Base-by-base conservation (phyloP, 1,140 invertebrate genomes). In the Aphelinus certus region DNA sequence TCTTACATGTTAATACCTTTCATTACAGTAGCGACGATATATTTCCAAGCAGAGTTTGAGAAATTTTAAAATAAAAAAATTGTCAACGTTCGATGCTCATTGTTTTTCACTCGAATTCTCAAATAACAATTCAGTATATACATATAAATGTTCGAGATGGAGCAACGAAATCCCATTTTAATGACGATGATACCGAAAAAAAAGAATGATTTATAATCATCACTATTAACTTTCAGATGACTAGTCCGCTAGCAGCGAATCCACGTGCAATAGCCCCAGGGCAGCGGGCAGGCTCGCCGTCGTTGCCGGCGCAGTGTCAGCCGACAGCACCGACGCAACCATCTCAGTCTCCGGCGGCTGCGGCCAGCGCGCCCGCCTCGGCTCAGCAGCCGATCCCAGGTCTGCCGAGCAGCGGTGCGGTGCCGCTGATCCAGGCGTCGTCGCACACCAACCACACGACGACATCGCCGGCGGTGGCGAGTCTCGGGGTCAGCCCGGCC, bases 391-490 rank as follows among this genome's bases (percentile, higher is more conserved):
- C 26, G 26, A 84, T 88, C 89, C 86, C 89, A 83, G 86, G 88
- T 81, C 82, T 84, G 81, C 90, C 88, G 84, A 87, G 89, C 68
- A 88, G 89, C 60, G 88, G 89, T 58, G 85, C 87, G 86, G 78
- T 90, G 87, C 84, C 90, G 82, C 86, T 89, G 72, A 87, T 89
- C 51, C 89, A 89, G 76, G 86, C 89, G 75, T 87, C 84, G 79
- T 88, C 76, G 81, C 86, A 88, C 80, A 26, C 26, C 26, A 26
- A 26, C 26, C 26, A 26, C 26, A 26, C 26, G 26, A 88, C 85
- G 57, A 89, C 84, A 81, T 90, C 84, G 87, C 90, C 86, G 77
- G 89, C 89, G 82, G 90, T 90, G 83, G 89, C 89, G 80, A 90
- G 85, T 86, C 86, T 87, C 80, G 90, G 81, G 80, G 85, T 88